Percentiles rank a stretch among this genome's conserved stretches.
Conservation (phyloP, 2,797 vertebrate genomes). For the Lycodopsis pacificus region DNA sequence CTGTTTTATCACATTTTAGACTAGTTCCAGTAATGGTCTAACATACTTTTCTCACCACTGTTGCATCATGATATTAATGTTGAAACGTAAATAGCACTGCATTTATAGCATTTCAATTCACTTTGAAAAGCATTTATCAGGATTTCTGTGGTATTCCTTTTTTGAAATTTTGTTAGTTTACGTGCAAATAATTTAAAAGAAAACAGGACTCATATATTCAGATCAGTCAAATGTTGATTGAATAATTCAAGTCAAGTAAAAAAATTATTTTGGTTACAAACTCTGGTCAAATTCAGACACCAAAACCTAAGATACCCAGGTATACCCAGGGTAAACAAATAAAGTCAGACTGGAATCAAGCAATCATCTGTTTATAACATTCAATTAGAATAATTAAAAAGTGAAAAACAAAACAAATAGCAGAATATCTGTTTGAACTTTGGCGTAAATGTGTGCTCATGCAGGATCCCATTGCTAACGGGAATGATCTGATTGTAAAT, state of each 20-base stretch:
- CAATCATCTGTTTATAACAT: background rate
- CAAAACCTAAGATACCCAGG: background rate
- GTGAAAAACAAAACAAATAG: background rate
- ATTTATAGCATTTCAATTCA: background rate
- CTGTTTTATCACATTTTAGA: background rate
- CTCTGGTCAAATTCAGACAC: background rate
- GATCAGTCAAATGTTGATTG: background rate
- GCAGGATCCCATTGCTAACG: background rate
- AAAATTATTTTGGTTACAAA: background rate
- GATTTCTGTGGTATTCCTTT: background rate
- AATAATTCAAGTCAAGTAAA: background rate
- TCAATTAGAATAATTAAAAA: background rate
- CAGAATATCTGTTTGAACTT: background rate
- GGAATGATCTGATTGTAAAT: background rate
- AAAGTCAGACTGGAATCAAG: background rate
- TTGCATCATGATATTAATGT: background rate
- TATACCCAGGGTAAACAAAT: background rate
- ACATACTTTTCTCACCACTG: background rate
- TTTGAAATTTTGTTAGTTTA: background rate
- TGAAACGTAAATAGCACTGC: background rate
- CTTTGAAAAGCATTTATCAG: background rate
- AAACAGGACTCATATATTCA: background rate
- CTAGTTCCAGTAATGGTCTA: background rate
- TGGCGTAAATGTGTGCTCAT: background rate
- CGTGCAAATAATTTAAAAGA: no score